Conservation (phyloP, 2,888 invertebrate genomes). For the Tenthredo livida region DNA sequence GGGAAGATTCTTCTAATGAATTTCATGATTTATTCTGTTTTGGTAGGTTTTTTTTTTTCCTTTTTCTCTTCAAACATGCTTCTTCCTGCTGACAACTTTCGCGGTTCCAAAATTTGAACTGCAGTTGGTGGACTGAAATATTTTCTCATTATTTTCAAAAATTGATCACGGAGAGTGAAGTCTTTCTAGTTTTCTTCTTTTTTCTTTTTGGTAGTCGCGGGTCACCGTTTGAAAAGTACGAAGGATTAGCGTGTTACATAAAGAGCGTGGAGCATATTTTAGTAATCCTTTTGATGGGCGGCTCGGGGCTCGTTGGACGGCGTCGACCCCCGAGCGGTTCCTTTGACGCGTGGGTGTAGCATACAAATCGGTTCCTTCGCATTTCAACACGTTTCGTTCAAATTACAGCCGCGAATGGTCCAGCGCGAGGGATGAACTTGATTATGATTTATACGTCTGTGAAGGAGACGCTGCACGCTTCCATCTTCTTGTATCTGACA, state of each 20-base stretch:
- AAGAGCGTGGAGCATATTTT: conserved; percentile 57
- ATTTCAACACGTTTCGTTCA: conserved; percentile 75
- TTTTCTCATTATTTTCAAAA: not conserved
- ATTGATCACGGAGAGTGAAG: not conserved
- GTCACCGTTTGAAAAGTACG: not conserved
- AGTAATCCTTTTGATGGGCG: conserved; percentile 68
- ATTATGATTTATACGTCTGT: conserved; percentile 73
- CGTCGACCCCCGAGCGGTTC: conserved; percentile 64
- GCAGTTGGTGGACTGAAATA: not conserved
- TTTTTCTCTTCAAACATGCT: not conserved
- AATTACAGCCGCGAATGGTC: conserved; percentile 56
- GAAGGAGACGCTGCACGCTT: conserved; percentile 13
- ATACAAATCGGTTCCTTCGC: conserved; percentile 75
- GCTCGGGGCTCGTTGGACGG: conserved; percentile 54
- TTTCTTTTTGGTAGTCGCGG: not conserved
- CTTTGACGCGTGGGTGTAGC: conserved; percentile 75
- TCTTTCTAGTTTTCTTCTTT: not conserved
- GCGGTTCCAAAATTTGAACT: not conserved
- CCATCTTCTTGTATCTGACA: conserved; percentile 23
- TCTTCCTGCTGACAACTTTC: conserved; percentile 14
- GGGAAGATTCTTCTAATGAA: conserved; percentile 68
- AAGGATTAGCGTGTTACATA: conserved; percentile 66
- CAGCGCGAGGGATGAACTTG: conserved; percentile 64
- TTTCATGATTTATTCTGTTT: conserved; percentile 69
- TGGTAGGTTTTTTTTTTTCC: conserved; percentile 34